Conservation (phyloP, 2,888 invertebrate species). For the Thymelicus acteon region DNA sequence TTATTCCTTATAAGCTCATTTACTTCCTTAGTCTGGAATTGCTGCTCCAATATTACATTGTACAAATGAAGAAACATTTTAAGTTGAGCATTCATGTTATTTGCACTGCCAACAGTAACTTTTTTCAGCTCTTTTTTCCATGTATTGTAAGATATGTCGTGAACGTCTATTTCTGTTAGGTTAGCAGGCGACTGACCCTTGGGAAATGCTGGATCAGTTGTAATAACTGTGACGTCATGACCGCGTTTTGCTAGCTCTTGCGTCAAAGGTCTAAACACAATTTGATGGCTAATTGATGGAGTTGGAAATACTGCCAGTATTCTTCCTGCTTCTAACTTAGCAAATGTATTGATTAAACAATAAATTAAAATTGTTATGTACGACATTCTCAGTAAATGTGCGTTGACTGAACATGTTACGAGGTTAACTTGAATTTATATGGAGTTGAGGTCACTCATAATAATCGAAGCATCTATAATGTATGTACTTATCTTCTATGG, state of each 20-base stretch:
- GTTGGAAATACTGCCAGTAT: conserved; percentile 59
- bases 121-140: conserved; percentile 39
- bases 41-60: background rate
- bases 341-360: background rate
- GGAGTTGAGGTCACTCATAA: background rate
- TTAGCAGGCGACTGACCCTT: conserved; percentile 56
- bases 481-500: too few relatives aligned
- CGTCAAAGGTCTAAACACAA: conserved; percentile 54
- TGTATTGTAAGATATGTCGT: conserved; percentile 54
- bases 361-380: background rate
- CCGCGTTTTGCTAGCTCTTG: conserved; percentile 59
- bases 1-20: background rate
- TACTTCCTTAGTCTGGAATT: conserved; percentile 18
- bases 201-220: conserved; percentile 54
- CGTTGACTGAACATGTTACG: background rate
- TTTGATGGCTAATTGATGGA: conserved; percentile 60
- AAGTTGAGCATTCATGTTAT: conserved; percentile 1
- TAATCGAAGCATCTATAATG: too few relatives aligned
- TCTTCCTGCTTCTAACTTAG: conserved; percentile 45
- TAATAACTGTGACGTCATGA: conserved; percentile 62
- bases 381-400: background rate
- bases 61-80: conserved; percentile 2
- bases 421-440: background rate
- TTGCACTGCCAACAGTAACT: conserved; percentile 17
- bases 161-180: conserved; percentile 58